Evolutionary conservation across 2,888 invertebrate genomes (phyloP), one percentile per base, ranked within the genome.

Genomic region (Apodemia mormo): DNA sequence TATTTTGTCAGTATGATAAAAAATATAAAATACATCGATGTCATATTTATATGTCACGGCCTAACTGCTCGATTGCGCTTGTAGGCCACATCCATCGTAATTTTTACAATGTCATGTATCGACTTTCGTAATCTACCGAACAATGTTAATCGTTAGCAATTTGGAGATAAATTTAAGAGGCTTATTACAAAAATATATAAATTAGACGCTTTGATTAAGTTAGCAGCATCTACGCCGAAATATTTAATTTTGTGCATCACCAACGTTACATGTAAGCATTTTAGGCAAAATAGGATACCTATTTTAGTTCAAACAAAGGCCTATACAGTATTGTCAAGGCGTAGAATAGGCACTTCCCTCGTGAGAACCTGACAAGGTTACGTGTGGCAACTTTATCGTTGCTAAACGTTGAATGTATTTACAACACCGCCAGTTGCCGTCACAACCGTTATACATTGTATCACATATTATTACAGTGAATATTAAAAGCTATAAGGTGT

Each of bases 361-460:
- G 93, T 93, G 93, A 92, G 93, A 93, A 93, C 92, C 82, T 85
- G 83, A 86, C 92, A 93, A 93, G 93, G 93, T 92, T 92, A 89
- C 88, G 85, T 93, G 93, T 82, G 87, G 93, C 90, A 93, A 92
- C 91, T 85, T 85, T 87, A 89, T 90, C 89, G 91, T 93, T 93
- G 92, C 93, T 93, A 93, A 94, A 93, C 90, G 90, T 82, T 81
- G 83, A 85, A 82, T 88, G 85, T 90, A 91, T 93, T 92, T 93
- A 90, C 93, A 92, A 93, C 92, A 93, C 88, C 82, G 86, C 79
- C 79, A 82, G 82, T 90, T 91, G 89, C 90, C 83, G 85, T 90
- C 92, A 90, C 86, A 83, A 84, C 86, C 81, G 85, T 84, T 67
- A 54, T 67, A 67, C 65, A 49, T 69, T 66, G 66, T 66, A 66